phyloP scores from a whole-genome alignment of 1,140 invertebrate genomes.

The Macrobrachium nipponense region DNA sequence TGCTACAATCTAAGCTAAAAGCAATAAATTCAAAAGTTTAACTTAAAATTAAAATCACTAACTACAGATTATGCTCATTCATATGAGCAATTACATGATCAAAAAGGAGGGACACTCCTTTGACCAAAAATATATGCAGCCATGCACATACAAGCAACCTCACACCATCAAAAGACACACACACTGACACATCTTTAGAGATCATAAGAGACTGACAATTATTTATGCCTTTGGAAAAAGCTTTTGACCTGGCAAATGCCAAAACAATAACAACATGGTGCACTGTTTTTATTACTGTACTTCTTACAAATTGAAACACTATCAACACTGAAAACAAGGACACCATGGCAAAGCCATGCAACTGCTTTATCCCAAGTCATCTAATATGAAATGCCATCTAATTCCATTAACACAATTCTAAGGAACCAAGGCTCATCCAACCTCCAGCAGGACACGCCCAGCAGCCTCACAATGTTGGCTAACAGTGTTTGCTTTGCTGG shows the following conservation, averaged over 20 bases:
- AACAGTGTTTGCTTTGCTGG: conserved; percentile 42
- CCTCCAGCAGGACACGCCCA: conserved; percentile 33
- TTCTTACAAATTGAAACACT: too few relatives aligned
- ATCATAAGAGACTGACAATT: conserved; percentile 38
- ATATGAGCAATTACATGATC: conserved; percentile 38
- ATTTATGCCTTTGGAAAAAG: conserved; percentile 5
- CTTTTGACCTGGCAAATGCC: too few relatives aligned
- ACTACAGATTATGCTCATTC: conserved; percentile 39
- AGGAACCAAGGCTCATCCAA: conserved; percentile 37
- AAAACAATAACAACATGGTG: too few relatives aligned
- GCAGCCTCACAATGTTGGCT: conserved; percentile 51
- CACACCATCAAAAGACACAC: conserved; percentile 41
- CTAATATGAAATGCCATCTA: conserved; percentile 40
- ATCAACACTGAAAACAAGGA: too few relatives aligned
- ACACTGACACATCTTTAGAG: conserved; percentile 39
- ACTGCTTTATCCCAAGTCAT: neutral
- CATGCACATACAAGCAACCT: conserved; percentile 50
- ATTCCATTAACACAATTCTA: conserved; percentile 41
- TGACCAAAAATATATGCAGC: conserved; percentile 42
- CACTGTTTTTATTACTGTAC: too few relatives aligned
- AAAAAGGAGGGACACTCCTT: conserved; percentile 10
- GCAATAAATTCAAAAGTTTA: conserved; percentile 34
- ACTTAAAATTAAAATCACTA: conserved; percentile 52
- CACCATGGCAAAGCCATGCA: too few relatives aligned
- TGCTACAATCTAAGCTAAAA: conserved; percentile 40